Base-by-base conservation (phyloP, 2,888 invertebrate species). In the Lasioglossum calceatum region DNA sequence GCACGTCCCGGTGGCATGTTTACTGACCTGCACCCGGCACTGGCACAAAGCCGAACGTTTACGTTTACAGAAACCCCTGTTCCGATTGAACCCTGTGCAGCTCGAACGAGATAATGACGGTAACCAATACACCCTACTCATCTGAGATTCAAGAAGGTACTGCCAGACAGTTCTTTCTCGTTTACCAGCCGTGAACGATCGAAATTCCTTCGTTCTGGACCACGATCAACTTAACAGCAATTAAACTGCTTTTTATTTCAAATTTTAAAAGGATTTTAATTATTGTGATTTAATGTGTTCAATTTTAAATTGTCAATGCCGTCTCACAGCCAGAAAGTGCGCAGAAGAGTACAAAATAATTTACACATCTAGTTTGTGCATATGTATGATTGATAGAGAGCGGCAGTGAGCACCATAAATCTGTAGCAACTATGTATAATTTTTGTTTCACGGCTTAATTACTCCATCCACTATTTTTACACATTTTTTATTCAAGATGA, bases 1-100 rank as follows among this genome's bases (percentile, higher is more conserved):
- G 90, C 93, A 92, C 89, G 92, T 92, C 87, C 91, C 91, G 81
- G 82, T 93, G 93, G 93, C 93, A 93, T 94, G 94, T 94, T 94
- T 94, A 90, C 93, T 82, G 90, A 92, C 87, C 94, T 94, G 94
- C 92, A 88, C 84, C 88, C 92, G 94, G 93, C 94, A 94, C 86
- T 90, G 89, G 85, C 91, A 94, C 91, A 94, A 94, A 93, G 93
- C 90, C 85, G 83, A 87, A 79, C 87, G 80, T 91, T 84, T 82
- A 83, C 88, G 78, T 74, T 77, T 76, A 42, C 54, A 61, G 77
- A 73, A 36, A 58, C 81, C 78, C 86, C 81, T 58, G 58, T 79
- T 87, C 85, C 82, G 77, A 87, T 89, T 81, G 82, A 79, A 77
- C 79, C 74, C 77, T 54, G 61, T 54, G 61, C 73, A 19, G 44